Conservation (phyloP, 2,888 invertebrate species). For the Chloroclysta siterata region DNA sequence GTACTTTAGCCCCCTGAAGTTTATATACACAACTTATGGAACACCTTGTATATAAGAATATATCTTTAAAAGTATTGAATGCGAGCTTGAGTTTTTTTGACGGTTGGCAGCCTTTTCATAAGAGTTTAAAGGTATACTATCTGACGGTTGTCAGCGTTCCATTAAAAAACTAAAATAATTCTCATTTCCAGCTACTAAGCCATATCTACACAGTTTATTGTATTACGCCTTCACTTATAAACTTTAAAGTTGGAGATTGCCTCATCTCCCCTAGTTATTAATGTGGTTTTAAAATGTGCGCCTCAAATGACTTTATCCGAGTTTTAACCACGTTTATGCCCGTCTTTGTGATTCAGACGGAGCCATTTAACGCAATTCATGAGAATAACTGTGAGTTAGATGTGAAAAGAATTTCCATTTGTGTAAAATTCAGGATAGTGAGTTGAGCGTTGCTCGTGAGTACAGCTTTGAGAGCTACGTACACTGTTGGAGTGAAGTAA, state of each 20-base stretch:
- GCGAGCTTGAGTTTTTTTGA: too few species aligned
- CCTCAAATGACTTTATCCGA: conserved; percentile 71
- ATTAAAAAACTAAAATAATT: background rate
- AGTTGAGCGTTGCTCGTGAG: too few species aligned
- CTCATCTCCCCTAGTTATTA: conserved; percentile 69
- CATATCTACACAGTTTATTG: conserved; percentile 3
- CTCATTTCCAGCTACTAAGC: background rate
- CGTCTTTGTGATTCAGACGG: conserved; percentile 71
- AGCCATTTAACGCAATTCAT: conserved; percentile 65
- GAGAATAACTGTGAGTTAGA: conserved; percentile 46
- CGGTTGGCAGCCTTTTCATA: too few species aligned
- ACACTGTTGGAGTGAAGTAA: too few species aligned
- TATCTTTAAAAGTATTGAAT: too few species aligned
- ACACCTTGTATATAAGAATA: too few species aligned
- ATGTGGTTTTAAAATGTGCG: conserved; percentile 80
- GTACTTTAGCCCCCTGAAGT: too few species aligned
- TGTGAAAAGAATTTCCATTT: conserved; percentile 33
- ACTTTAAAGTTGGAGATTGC: conserved; percentile 67
- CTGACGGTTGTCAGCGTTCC: too few species aligned
- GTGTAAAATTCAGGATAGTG: background rate
- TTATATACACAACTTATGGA: too few species aligned
- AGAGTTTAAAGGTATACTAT: too few species aligned
- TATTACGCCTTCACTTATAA: conserved; percentile 42
- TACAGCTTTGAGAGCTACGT: too few species aligned
- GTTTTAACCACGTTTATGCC: conserved; percentile 69